Evolutionary conservation across 2,888 invertebrate genomes (phyloP), one percentile per base, ranked within the genome.

Genomic region (Sepioteuthis lessoniana): DNA sequence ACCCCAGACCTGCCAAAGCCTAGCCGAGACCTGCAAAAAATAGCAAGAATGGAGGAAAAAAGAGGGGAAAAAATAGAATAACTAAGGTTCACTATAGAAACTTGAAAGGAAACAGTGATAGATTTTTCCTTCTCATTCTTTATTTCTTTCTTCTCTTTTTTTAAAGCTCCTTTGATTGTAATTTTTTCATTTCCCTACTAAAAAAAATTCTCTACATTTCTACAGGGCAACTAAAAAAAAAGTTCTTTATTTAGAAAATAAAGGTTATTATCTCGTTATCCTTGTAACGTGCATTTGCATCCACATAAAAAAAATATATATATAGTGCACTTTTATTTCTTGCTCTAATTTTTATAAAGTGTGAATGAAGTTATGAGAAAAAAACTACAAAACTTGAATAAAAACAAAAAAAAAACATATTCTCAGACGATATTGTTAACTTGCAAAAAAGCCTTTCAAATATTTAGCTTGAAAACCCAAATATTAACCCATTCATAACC

Each of bases 81-180:
- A 60, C 60, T 60, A 31, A 60, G 31, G 28, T 13, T 76, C n/a
- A 31, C 76, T 76, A 31, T 76, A 76, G 76, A 76, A 76, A 76
- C 76, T 76, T 76, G 76, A 76, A 76, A 76, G 76, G 76, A 76
- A 76, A 76, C 76, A n/a, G 76, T 76, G 76, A 76, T 76, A 76
- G 76, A 76, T 76, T 76, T 76, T 60, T 76, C 19, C 19, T 19
- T 8, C 19, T 76, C 76, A 10, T n/a, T 60, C 16, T 25, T 76
- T 76, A n/a, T 76, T n/a, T n/a, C n/a, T n/a, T n/a, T n/a, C n/a
- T n/a, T n/a, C n/a, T n/a, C n/a, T n/a, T n/a, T n/a, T n/a, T 76
- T 76, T 76, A n/a, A 76, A 76, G 31, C 76, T 76, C 76, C n/a
- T 76, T 76, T 76, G 76, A 76, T 76, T 76, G 76, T 16, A 76